Evolutionary conservation across 2,888 invertebrate genomes (phyloP), one percentile per base, ranked within the genome.

Genomic region (Resseliella maxima): DNA sequence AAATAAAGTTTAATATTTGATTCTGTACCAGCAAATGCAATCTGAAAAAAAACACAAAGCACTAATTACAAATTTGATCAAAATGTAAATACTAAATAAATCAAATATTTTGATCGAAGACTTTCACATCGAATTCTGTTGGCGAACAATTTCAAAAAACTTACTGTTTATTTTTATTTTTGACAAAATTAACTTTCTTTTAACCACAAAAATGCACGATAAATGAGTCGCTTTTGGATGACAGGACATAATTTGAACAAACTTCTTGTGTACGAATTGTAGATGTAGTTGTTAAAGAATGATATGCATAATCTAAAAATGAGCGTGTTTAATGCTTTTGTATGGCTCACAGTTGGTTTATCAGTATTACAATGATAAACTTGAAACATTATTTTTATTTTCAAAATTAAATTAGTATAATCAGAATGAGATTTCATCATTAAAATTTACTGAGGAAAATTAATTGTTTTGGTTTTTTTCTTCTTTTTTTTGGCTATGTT

Each of bases 241-340:
- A 86, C 86, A 86, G 86, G 86, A 86, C 86, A 86, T 36, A 86
- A 83, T 86, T 86, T 86, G 83, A 86, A 36, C 36, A 85, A 45
- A 31, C 6, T 46, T 24, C 31, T 46, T 46, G 45, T 83, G 24
- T 83, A 41, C 41, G 38, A 41, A 41, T 41, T 35, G 31, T 35
- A 35, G n/a, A 24, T 72, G 72, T 72, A 72, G 27, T 31, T 31
- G 72, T 72, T 10, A 0, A 72, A 72, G 31, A 72, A 72, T 72
- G 72, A 72, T 72, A 72, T 72, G 72, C 72, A 72, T 35, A 72
- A 31, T 72, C 72, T 31, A 31, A 18, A 72, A 72, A 72, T 72
- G 72, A 18, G 15, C 15, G 72, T 35, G 31, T 72, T 35, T 18
- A 72, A 72, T 31, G 59, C 18, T n/a, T 59, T 12, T 59, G 24